Conservation (phyloP, 2,797 vertebrate species). For the Lutjanus campechanus region DNA sequence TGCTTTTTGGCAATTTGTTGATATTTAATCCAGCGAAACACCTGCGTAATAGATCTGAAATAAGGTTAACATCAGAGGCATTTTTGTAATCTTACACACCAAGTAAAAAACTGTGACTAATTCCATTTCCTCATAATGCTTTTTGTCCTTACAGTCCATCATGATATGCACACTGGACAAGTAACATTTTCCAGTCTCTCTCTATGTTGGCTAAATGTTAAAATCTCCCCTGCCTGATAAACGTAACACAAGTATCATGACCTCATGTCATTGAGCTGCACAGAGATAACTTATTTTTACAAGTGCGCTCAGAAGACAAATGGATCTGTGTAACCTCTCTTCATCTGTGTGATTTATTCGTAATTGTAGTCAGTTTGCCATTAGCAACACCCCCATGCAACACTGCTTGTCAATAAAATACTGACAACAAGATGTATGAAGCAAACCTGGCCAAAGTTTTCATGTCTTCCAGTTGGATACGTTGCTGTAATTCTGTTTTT, state of each 20-base stretch:
- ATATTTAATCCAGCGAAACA: slow-evolving; percentile 26
- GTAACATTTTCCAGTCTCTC: slow-evolving; percentile 35
- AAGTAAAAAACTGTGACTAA: slow-evolving; percentile 20
- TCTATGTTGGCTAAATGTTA: slow-evolving; percentile 1
- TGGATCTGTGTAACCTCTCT: slow-evolving; percentile 15
- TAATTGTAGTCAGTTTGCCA: slow-evolving; percentile 11
- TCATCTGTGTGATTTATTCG: slow-evolving; percentile 43
- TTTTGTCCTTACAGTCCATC: slow-evolving; percentile 14
- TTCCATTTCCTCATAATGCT: slow-evolving; percentile 14
- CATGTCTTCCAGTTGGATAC: slow-evolving; percentile 27
- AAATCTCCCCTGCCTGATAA: slow-evolving; percentile 21
- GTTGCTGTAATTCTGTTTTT: slow-evolving; percentile 51
- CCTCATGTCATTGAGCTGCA: slow-evolving; percentile 22
- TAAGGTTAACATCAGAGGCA: neutral
- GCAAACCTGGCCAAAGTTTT: slow-evolving; percentile 17
- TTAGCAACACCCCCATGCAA: slow-evolving; percentile 22
- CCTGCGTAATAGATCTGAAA: slow-evolving; percentile 20
- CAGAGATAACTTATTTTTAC: slow-evolving; percentile 37
- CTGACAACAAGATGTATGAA: slow-evolving; percentile 36
- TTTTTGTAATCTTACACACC: neutral
- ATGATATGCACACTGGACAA: slow-evolving; percentile 6
- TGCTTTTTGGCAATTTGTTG: neutral
- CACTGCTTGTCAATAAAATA: slow-evolving; percentile 41
- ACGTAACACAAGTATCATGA: slow-evolving; percentile 26
- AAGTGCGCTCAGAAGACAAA: slow-evolving; percentile 24